phyloP scores from a whole-genome alignment of 2,113 vertebrate species.

The Xenotilapia leptura region DNA sequence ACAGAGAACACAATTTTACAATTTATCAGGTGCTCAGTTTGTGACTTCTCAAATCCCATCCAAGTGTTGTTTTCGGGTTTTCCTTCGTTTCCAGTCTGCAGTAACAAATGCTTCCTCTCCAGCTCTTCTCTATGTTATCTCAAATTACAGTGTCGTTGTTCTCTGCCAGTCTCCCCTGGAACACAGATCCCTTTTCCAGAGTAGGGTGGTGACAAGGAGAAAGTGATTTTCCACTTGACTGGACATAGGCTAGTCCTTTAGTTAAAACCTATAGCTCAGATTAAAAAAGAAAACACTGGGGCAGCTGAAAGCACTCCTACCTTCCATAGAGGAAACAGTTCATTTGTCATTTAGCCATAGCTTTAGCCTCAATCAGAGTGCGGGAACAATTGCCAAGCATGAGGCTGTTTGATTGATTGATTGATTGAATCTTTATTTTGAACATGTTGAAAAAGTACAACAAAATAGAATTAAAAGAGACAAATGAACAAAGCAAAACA shows the following conservation, averaged over 20 bases:
- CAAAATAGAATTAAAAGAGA: no score
- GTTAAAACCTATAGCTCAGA: conserved; percentile 14
- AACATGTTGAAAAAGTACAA: no score
- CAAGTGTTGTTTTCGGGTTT: background rate
- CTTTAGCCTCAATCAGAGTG: background rate
- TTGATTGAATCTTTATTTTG: no score
- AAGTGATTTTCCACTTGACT: conserved; percentile 63
- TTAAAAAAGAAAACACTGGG: background rate
- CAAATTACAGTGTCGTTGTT: conserved; percentile 12
- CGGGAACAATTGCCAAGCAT: background rate
- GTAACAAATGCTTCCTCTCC: background rate
- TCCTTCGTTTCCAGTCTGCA: background rate
- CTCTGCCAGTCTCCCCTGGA: background rate
- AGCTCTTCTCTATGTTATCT: background rate
- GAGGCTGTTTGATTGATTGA: no score
- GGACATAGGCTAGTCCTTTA: conserved; percentile 28
- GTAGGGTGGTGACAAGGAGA: conserved; percentile 16
- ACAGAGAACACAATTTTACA: background rate
- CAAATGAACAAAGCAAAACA: no score
- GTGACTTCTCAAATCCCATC: background rate
- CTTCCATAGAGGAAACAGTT: background rate
- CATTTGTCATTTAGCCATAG: background rate
- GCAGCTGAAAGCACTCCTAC: conserved; percentile 5
- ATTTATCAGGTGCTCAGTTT: background rate
- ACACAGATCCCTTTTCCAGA: background rate